phyloP scores from a whole-genome alignment of 2,797 vertebrate genomes.

The Anguilla obscura region DNA sequence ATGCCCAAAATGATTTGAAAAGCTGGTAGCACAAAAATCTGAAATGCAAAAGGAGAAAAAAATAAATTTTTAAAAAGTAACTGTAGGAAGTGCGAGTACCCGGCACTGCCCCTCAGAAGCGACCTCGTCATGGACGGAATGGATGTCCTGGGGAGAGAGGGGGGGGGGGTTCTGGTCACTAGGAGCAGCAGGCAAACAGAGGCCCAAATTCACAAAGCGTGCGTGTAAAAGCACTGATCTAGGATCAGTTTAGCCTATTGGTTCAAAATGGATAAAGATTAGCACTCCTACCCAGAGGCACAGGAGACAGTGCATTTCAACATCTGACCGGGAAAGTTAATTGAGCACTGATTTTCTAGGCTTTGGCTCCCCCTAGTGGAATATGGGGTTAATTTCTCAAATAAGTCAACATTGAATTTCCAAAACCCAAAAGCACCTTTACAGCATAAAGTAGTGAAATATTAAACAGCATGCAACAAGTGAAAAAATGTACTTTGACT shows the following conservation, averaged over 20 bases:
- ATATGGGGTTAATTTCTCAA: not conserved
- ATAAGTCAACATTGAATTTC: not conserved
- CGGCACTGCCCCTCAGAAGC: conserved; percentile 88
- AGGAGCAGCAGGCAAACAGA: not conserved
- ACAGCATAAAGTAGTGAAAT: too few relatives aligned
- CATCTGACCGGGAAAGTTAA: not conserved
- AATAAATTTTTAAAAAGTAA: not conserved
- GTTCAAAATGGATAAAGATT: too few relatives aligned
- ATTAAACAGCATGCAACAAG: not conserved
- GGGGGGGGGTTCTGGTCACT: conserved; percentile 15
- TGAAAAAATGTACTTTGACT: not conserved
- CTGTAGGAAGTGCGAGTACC: conserved; percentile 69
- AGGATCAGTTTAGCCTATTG: too few relatives aligned
- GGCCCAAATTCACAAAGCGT: not conserved
- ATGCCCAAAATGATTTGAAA: not conserved
- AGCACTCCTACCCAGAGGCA: not conserved
- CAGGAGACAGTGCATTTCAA: not conserved
- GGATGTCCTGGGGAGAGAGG: conserved; percentile 75
- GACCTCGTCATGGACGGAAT: conserved; percentile 83
- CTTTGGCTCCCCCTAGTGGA: conserved; percentile 52
- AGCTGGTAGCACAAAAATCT: not conserved
- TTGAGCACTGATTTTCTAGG: not conserved
- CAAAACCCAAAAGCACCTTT: not conserved
- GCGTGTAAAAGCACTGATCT: too few relatives aligned
- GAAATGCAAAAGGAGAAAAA: not conserved